These are phyloP conservation scores for Loripinus fragilis DNA, from an alignment of 2,888 invertebrate species.

Conservation along the genomic window DNA sequence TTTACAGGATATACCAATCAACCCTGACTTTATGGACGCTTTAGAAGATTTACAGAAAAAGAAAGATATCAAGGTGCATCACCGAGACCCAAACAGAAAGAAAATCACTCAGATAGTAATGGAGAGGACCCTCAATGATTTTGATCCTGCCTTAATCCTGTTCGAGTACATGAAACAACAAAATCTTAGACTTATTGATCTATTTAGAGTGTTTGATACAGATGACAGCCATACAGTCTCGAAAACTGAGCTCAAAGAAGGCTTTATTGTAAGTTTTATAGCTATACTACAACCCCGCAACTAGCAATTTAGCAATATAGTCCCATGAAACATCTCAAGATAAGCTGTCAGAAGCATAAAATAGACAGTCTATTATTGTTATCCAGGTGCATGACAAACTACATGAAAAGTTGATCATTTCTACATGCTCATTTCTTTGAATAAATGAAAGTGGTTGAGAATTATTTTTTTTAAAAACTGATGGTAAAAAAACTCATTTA, in stretches of 20 bases:
- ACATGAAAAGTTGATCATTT: too few species aligned
- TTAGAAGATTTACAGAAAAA: slow-evolving; percentile 40
- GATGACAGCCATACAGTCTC: slow-evolving; percentile 54
- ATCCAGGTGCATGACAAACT: too few species aligned
- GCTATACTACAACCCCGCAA: too few species aligned
- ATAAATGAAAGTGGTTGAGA: too few species aligned
- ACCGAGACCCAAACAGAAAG: slow-evolving; percentile 57
- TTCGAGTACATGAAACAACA: slow-evolving; percentile 70
- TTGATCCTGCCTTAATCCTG: slow-evolving; percentile 61
- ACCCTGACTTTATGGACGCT: slow-evolving; percentile 52
- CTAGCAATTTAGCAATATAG: too few species aligned
- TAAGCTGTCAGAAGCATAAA: too few species aligned
- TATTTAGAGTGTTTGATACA: slow-evolving; percentile 62
- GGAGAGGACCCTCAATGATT: slow-evolving; percentile 48
- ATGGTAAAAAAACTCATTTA: too few species aligned
- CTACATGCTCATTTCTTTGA: too few species aligned
- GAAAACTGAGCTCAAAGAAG: slow-evolving; percentile 59
- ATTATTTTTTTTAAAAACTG: too few species aligned
- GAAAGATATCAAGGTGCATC: slow-evolving; percentile 46
- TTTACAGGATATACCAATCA: slow-evolving; percentile 62
- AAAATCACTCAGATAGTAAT: slow-evolving; percentile 48
- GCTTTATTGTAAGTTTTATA: slow-evolving; percentile 62
- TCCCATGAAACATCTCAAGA: too few species aligned
- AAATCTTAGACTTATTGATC: slow-evolving; percentile 62
- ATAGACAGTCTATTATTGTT: too few species aligned